phyloP scores from a whole-genome alignment of 2,113 vertebrate species.

The Nothobranchius kuhntae region DNA sequence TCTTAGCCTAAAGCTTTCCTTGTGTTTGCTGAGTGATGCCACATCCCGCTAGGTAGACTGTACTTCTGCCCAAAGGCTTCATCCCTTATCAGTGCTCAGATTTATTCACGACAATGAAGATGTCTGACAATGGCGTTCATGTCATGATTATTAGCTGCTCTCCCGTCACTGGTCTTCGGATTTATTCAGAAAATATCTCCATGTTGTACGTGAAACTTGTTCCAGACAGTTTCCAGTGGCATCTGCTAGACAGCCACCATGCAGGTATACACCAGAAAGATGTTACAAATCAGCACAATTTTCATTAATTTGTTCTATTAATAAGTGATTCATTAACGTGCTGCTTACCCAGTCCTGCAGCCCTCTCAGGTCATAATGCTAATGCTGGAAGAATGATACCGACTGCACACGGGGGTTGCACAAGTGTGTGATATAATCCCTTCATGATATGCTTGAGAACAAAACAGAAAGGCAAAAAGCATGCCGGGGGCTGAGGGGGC shows the following conservation, averaged over 20 bases:
- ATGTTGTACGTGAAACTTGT: constrained; percentile 19
- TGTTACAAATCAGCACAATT: constrained; percentile 28
- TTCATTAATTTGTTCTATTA: constrained; percentile 48
- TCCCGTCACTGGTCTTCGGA: constrained; percentile 9
- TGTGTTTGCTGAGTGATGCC: constrained; percentile 25
- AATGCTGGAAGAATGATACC: constrained; percentile 42
- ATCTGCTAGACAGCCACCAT: background rate
- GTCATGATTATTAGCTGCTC: constrained; percentile 12
- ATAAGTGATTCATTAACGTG: constrained; percentile 58
- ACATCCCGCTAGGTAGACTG: constrained; percentile 21
- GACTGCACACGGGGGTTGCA: constrained; percentile 44
- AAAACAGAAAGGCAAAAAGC: constrained; percentile 45
- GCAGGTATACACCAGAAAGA: constrained; percentile 35
- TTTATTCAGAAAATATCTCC: constrained; percentile 21
- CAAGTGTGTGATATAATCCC: constrained; percentile 45
- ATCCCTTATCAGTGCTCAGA: constrained; percentile 29
- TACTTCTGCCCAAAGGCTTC: constrained; percentile 51
- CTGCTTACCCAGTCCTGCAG: constrained; percentile 57
- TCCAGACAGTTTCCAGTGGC: constrained; percentile 14
- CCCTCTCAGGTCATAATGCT: constrained; percentile 55
- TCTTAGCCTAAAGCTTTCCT: constrained; percentile 32
- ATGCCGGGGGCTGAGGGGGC: constrained; percentile 44
- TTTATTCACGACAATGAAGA: constrained; percentile 46
- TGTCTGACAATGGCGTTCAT: constrained; percentile 39
- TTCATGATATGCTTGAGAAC: constrained; percentile 43